A percentile compares a stretch with the other conserved stretches of the same genome.
phyloP scores from a whole-genome alignment of 2,797 vertebrate genomes.

The Meriones psammophilus region DNA sequence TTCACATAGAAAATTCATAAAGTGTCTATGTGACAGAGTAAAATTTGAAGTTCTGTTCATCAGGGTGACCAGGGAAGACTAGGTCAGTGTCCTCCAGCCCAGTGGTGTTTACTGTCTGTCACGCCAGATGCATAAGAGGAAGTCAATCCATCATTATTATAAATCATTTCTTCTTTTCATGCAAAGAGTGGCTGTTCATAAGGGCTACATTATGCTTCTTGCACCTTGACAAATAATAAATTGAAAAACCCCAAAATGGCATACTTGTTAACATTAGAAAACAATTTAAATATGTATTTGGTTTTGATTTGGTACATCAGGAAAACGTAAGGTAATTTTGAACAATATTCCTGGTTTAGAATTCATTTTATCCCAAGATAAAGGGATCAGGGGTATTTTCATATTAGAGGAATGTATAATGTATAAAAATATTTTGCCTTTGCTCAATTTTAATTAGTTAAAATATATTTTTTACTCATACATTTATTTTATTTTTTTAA shows the following conservation, averaged over 20 bases:
- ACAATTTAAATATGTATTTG: too few species aligned
- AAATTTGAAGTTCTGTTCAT: conserved; percentile 81
- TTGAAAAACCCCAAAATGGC: neutral
- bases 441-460: neutral
- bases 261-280: neutral
- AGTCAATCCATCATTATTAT: neutral
- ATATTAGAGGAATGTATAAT: neutral
- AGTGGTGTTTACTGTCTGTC: neutral
- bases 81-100: neutral
- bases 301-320: too few species aligned
- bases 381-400: neutral
- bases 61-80: conserved; percentile 45
- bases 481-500: too few species aligned
- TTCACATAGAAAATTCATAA: conserved; percentile 81
- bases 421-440: neutral
- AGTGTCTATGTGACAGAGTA: conserved; percentile 80
- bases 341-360: neutral
- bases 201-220: neutral
- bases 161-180: neutral
- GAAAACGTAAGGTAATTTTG: too few species aligned
- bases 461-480: too few species aligned
- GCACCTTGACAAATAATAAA: neutral
- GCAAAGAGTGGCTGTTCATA: neutral
- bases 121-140: neutral
- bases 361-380: neutral